Base-by-base conservation (phyloP, 2,888 invertebrate species). In the Dolichopus griseipennis region DNA sequence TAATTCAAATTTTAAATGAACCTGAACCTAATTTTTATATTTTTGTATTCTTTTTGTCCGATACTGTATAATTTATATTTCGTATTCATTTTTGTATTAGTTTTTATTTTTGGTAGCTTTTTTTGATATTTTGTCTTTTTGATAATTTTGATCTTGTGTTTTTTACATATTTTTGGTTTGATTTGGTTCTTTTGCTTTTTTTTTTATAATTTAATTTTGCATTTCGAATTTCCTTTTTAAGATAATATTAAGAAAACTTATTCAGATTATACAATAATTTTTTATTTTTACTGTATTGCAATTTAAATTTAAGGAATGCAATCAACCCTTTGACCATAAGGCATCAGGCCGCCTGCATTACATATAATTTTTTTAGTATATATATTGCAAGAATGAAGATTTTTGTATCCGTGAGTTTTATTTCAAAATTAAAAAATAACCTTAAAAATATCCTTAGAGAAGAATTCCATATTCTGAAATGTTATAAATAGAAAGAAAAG, bases 311-410 rank as follows among this genome's bases (percentile, higher is more conserved):
- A 4, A 52, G 61, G 66, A 10, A n/a, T 66, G 66, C 37, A 61
- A 37, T 61, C 33, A 66, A 66, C 66, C 61, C 62, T 34, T 66
- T 62, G 21, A 21, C 66, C 61, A 62, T 61, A 66, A 66, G 66
- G 61, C 62, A 66, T 34, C 66, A 37, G 66, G 61, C 66, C 66
- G 66, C 66, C 61, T 52, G 15, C 9, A 52, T 4, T 18, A 3
- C n/a, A 18, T 52, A 52, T 52, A 18, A 52, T 18, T 18, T 18
- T 52, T 52, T 18, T 52, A 2, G 6, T 52, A 52, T 52, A 18
- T 52, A 18, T 52, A n/a, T n/a, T 52, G 18, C 6, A 1, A 15
- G 15, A 12, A 52, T 12, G 18, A 52, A 12, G 18, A 52, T 52
- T 52, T 52, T 52, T 12, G 1, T 52, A 52, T 52, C 52, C 9